Evolutionary conservation across 2,113 vertebrate genomes (phyloP).

Genomic region (Mustela nigripes): DNA sequence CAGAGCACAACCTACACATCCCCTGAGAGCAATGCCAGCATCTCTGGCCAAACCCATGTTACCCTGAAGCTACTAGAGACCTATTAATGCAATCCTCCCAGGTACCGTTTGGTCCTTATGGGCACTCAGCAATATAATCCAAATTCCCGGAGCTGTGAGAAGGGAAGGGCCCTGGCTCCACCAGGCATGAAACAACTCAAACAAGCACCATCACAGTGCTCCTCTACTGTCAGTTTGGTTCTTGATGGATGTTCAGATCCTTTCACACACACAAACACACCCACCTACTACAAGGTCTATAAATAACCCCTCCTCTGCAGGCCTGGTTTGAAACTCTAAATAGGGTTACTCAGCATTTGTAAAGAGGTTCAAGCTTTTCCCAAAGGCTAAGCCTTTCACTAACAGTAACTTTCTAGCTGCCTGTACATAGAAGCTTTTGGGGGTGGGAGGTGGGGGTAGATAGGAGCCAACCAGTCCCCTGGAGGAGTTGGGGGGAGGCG

Average conservation of each 20-base stretch:
- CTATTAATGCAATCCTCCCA: neutral
- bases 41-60: neutral
- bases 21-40: neutral
- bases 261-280: constrained; percentile 58
- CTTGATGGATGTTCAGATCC: constrained; percentile 37
- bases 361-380: constrained; percentile 17
- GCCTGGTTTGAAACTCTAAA: constrained; percentile 56
- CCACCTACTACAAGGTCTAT: constrained; percentile 54
- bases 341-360: constrained; percentile 24
- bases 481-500: neutral
- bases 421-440: neutral
- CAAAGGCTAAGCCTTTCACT: constrained; percentile 4
- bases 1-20: no score
- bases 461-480: neutral
- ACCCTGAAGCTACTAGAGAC: neutral
- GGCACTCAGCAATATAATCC: neutral
- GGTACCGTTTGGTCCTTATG: neutral
- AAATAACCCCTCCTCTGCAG: constrained; percentile 58
- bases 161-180: neutral
- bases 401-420: neutral
- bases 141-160: neutral
- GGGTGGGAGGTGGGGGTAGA: neutral
- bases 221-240: neutral
- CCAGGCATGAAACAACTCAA: neutral
- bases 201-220: neutral